phyloP scores from a whole-genome alignment of 2,888 invertebrate species.

The Trisateles emortualis region DNA sequence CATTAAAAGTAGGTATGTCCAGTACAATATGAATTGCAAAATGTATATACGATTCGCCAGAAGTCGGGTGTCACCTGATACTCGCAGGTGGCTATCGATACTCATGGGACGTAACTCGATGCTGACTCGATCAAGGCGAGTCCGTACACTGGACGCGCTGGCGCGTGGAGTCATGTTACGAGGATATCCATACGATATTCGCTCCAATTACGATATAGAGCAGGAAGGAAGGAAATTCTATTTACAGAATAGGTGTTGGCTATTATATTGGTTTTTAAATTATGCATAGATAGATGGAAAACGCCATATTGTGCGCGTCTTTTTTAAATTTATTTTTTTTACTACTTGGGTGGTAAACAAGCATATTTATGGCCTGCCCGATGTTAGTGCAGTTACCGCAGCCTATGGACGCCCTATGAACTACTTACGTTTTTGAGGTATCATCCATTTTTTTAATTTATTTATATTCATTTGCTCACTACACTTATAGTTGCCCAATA shows the following conservation, averaged over 20 bases:
- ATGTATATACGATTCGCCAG: constrained; percentile 33
- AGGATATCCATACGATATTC: constrained; percentile 14
- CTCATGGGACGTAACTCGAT: constrained; percentile 77
- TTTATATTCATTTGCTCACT: too few species aligned
- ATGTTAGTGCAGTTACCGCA: too few species aligned
- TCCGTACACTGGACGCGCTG: constrained; percentile 52
- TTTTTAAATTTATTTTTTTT: too few species aligned
- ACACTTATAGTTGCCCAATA: too few species aligned
- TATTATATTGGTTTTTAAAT: background rate
- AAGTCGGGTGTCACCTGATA: constrained; percentile 64
- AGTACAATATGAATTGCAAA: constrained; percentile 28
- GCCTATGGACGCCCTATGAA: too few species aligned
- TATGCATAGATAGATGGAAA: too few species aligned
- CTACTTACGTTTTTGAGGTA: too few species aligned
- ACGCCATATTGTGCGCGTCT: too few species aligned
- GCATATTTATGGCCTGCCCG: too few species aligned
- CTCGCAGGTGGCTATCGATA: constrained; percentile 68
- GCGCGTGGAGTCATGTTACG: constrained; percentile 53
- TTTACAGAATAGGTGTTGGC: background rate
- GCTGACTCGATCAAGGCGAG: constrained; percentile 57
- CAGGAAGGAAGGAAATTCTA: constrained; percentile 1
- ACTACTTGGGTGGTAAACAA: too few species aligned
- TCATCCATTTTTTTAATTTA: too few species aligned
- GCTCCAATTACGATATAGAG: constrained; percentile 12
- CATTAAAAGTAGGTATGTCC: background rate